Percentiles rank a stretch among this genome's conserved stretches.
These are phyloP conservation scores for Cricetomys ansorgei DNA, from an alignment of 2,113 vertebrate genomes.

Conservation along the genomic window DNA sequence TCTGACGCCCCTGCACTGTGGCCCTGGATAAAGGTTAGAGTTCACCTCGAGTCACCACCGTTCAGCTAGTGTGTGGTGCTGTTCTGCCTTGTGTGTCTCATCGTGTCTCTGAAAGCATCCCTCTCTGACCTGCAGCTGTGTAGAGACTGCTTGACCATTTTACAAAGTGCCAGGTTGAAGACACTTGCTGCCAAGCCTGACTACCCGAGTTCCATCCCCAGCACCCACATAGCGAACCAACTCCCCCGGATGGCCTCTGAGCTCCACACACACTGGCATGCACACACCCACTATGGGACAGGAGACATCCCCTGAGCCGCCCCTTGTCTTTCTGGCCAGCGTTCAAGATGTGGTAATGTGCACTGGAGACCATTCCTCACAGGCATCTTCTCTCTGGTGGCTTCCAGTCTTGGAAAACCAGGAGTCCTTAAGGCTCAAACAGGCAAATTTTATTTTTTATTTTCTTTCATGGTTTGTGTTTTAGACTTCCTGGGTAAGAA, in stretches of 20 bases:
- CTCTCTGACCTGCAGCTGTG: too few species aligned
- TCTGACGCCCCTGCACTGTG: background rate
- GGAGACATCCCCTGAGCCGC: background rate
- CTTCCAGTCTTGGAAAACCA: background rate
- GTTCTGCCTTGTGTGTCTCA: too few species aligned
- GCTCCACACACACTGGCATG: too few species aligned
- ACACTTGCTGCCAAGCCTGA: too few species aligned
- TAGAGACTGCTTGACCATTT: background rate
- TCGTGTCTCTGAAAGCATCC: background rate
- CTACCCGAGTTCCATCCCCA: too few species aligned
- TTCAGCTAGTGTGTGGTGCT: background rate
- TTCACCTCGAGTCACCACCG: too few species aligned
- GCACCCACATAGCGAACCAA: too few species aligned
- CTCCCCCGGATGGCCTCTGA: too few species aligned
- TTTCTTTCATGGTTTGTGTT: background rate
- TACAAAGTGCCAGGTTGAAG: too few species aligned
- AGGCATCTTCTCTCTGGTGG: background rate
- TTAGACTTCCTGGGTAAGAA: constrained; percentile 12
- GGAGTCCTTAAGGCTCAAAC: background rate
- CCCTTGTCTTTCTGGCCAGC: background rate
- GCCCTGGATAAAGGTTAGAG: background rate
- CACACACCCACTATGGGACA: background rate
- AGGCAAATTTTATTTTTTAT: background rate
- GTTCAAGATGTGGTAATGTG: background rate
- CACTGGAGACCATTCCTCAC: background rate